Evolutionary conservation across 2,797 vertebrate genomes (phyloP), one percentile per base, ranked within the genome.

Genomic region (Notolabrus celidotus): DNA sequence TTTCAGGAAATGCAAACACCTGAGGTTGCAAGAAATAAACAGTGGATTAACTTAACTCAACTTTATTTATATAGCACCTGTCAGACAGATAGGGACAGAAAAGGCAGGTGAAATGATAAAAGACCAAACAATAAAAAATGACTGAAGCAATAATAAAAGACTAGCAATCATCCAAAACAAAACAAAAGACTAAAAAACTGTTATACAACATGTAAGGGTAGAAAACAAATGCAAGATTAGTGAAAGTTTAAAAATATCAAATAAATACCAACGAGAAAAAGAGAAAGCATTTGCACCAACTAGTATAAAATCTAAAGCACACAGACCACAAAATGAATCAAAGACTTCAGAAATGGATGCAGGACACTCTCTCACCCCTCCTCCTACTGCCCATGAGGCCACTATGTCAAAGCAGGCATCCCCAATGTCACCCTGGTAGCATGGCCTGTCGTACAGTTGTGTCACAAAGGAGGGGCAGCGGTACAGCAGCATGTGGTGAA

Each of bases 401-500:
- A 90, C 55, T 10, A 80, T 62, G 23, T n/a, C 29, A 7, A 67
- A 57, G 73, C 94, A 95, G 2, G 0, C 0, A 0, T 69, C 52
- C 4, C 15, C 41, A 0, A 0, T 0, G 2, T 51, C 6, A 0
- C 11, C 56, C 1, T 0, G 27, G 80, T 63, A 88, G 78, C 94
- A 94, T 0, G 2, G 1, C 0, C 2, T 16, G 3, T 92, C 69
- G 1, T 33, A 69, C 0, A 59, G 0, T 2, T 52, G 1, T 0
- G 10, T 89, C 36, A 93, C 88, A 7, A 0, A 29, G 2, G 59
- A 4, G 0, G 92, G 89, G 55, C 93, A 94, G 27, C 47, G 60
- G 49, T 94, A 92, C 46, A 95, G 62, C 61, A 94, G 46, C 58
- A 94, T 75, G 78, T 93, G 93, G 74, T 94, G 92, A 49, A 93